A percentile compares a stretch with the other conserved stretches of the same genome.
Conservation (phyloP, 2,888 invertebrate genomes). For the Plagodis pulveraria region DNA sequence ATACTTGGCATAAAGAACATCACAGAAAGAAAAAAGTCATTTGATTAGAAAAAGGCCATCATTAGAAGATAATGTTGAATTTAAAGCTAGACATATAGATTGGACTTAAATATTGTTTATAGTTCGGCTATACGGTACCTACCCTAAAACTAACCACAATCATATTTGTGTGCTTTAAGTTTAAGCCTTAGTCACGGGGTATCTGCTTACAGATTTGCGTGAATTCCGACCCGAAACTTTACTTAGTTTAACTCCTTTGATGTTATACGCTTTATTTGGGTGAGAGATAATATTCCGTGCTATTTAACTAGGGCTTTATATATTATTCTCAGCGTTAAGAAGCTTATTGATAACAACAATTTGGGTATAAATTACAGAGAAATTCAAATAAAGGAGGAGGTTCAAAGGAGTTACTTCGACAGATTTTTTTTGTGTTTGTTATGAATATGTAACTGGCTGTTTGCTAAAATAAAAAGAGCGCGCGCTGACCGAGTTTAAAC, state of each 20-base stretch:
- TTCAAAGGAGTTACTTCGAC: too few relatives aligned
- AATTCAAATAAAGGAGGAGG: too few relatives aligned
- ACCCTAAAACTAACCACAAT: not conserved
- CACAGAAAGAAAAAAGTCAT: too few relatives aligned
- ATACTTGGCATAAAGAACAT: too few relatives aligned
- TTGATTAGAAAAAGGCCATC: too few relatives aligned
- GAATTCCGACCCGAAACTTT: conserved; percentile 16
- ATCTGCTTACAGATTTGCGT: conserved; percentile 3
- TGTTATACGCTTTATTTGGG: conserved; percentile 36
- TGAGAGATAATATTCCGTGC: conserved; percentile 34
- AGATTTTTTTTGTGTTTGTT: too few relatives aligned
- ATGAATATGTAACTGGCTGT: not conserved
- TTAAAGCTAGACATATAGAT: too few relatives aligned
- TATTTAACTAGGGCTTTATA: conserved; percentile 15
- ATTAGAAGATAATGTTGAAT: too few relatives aligned
- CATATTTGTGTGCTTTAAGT: too few relatives aligned
- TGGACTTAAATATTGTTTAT: too few relatives aligned
- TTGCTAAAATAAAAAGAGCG: not conserved
- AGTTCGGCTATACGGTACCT: too few relatives aligned
- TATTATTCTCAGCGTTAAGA: conserved; percentile 2
- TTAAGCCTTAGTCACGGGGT: conserved; percentile 5
- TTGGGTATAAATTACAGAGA: too few relatives aligned
- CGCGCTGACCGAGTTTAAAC: not conserved
- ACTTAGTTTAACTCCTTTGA: conserved; percentile 38
- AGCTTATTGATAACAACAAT: conserved; percentile 5